phyloP scores from a whole-genome alignment of 2,113 vertebrate genomes.

The Mastomys coucha region DNA sequence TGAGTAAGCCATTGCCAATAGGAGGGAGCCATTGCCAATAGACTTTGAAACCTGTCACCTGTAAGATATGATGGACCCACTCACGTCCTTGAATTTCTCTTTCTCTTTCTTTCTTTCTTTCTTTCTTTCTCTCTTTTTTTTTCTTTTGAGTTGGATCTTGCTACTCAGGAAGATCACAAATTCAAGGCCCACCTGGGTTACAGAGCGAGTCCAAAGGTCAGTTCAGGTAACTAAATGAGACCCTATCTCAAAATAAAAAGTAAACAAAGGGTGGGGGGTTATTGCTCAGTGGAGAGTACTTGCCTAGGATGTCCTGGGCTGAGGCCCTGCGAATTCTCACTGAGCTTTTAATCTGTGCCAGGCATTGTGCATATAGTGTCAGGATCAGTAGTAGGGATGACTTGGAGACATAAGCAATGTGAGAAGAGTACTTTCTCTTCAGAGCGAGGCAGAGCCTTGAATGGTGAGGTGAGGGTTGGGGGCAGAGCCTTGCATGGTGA shows the following conservation, averaged over 20 bases:
- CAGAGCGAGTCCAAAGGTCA: background rate
- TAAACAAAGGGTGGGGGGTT: background rate
- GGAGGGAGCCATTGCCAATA: background rate
- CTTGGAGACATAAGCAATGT: background rate
- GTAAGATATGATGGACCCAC: conserved; percentile 20
- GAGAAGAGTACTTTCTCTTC: background rate
- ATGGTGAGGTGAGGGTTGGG: background rate
- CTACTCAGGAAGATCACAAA: background rate
- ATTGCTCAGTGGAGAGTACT: background rate
- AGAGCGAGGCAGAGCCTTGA: background rate
- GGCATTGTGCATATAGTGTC: background rate
- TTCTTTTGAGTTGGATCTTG: no score
- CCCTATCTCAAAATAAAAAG: background rate
- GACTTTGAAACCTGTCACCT: conserved; percentile 47
- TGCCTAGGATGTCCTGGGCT: background rate
- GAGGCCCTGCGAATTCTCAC: background rate
- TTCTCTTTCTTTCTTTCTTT: accelerated
- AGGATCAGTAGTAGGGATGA: background rate
- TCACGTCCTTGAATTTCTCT: background rate
- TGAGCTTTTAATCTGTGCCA: background rate
- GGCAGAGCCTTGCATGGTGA: no score
- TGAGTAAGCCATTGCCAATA: no score
- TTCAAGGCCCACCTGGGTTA: background rate
- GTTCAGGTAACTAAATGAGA: background rate
- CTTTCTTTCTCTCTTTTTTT: no score